Evolutionary conservation across 2,113 vertebrate genomes (phyloP).

Genomic region (Bufo bufo): DNA sequence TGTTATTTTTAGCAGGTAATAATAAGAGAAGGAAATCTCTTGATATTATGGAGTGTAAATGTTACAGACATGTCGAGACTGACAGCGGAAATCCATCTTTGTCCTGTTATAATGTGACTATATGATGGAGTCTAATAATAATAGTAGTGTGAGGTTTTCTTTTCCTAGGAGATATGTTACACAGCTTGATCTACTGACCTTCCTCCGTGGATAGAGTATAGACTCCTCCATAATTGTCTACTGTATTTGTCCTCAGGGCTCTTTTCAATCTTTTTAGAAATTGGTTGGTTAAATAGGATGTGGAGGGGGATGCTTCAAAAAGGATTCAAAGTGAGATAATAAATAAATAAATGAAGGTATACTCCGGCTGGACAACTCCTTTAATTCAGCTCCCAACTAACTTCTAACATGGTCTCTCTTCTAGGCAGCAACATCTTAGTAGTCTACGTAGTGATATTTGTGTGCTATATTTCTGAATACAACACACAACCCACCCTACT

Average conservation of each 20-base stretch:
- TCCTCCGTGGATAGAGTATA: background rate
- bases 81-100: background rate
- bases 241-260: background rate
- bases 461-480: too few species aligned
- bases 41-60: background rate
- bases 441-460: too few species aligned
- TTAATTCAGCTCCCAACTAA: too few species aligned
- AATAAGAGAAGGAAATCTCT: constrained; percentile 21
- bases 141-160: background rate
- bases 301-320: too few species aligned
- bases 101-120: background rate
- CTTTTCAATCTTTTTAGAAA: background rate
- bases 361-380: too few species aligned
- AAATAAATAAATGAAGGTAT: too few species aligned
- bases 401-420: too few species aligned
- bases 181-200: background rate
- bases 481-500: too few species aligned
- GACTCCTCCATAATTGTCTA: background rate
- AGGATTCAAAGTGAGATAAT: too few species aligned
- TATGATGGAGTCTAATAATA: background rate
- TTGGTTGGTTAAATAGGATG: too few species aligned
- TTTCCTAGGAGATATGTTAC: background rate
- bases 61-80: background rate
- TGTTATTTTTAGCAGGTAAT: background rate
- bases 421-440: too few species aligned